Evolutionary conservation across 2,888 invertebrate genomes (phyloP).

Genomic region (Pollenia labialis): DNA sequence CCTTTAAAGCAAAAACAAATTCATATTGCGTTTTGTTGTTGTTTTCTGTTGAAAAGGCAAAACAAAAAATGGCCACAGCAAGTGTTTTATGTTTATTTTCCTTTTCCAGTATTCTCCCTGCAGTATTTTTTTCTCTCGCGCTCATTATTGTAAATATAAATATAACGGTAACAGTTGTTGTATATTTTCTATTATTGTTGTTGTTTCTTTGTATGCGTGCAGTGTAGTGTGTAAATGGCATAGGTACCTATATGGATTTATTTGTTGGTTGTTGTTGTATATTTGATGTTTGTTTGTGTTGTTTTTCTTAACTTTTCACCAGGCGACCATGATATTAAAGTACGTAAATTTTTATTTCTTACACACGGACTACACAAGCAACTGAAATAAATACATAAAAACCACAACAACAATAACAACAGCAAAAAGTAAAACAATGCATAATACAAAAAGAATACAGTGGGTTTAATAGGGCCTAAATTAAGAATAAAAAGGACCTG

Average conservation of each 20-base stretch:
- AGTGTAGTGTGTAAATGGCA: background rate
- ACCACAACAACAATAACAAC: constrained; percentile 4
- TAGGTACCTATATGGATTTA: background rate
- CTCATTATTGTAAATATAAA: background rate
- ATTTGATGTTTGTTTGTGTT: constrained; percentile 71
- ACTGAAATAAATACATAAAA: background rate
- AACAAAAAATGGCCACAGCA: constrained; percentile 15
- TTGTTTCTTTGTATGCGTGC: background rate
- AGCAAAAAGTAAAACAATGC: constrained; percentile 38
- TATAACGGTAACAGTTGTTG: constrained; percentile 42
- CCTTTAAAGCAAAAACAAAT: constrained; percentile 18
- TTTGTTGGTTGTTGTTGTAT: constrained; percentile 43
- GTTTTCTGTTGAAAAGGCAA: background rate
- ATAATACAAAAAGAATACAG: constrained; percentile 17
- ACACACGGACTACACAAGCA: background rate
- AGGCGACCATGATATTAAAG: constrained; percentile 67
- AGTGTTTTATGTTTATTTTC: constrained; percentile 40
- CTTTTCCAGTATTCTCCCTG: background rate
- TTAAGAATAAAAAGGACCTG: no score
- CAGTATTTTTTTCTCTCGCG: background rate
- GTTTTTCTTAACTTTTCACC: constrained; percentile 68
- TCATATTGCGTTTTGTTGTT: background rate
- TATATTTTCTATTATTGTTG: background rate
- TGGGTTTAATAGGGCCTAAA: background rate
- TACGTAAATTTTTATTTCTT: background rate